Evolutionary conservation across 1,140 invertebrate species (phyloP), one percentile per base, ranked within the genome.

Genomic region (Rhagoletis zephyria): DNA sequence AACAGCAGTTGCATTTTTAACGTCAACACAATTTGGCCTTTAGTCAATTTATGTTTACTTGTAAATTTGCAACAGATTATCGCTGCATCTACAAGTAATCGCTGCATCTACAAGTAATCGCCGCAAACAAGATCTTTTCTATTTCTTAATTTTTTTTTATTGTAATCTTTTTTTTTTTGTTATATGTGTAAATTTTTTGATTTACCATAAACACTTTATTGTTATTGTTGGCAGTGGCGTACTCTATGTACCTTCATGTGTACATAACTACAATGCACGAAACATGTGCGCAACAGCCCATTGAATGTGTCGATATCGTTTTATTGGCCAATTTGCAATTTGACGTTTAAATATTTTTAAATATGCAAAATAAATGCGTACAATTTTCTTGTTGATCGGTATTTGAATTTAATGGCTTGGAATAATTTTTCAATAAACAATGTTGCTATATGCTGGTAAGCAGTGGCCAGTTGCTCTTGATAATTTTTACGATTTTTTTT

Each of bases 41-140:
- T 81, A 81, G 74, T 81, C 74, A 81, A 16, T 81, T 81, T 81
- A 56, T 51, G 74, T 81, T 56, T 59, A 81, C 74, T 81, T 81
- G 74, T 56, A n/a, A 81, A 81, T 81, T 81, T 81, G 74, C 74
- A 19, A 10, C 2, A 51, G 74, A 81, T 81, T 81, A 81, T 59
- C 74, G 74, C 74, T 81, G 74, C 45, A 81, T 81, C 74, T 81
- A 81, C 74, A 81, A 81, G 74, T 81, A 81, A 81, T 81, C 74
- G 74, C 40, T 19, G 74, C 45, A 19, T 56, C 74, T 81, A 81
- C 74, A 81, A 81, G 74, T 81, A 81, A 81, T 81, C 74, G 74
- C 40, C 19, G 74, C 45, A 19, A 48, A 81, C 74, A 81, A 56
- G 74, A 81, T 67, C 30, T 19, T 67, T 67, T 12, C 30, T 56